These are phyloP conservation scores for Aphelinus certus DNA, from an alignment of 1,140 invertebrate genomes.

Conservation along the genomic window DNA sequence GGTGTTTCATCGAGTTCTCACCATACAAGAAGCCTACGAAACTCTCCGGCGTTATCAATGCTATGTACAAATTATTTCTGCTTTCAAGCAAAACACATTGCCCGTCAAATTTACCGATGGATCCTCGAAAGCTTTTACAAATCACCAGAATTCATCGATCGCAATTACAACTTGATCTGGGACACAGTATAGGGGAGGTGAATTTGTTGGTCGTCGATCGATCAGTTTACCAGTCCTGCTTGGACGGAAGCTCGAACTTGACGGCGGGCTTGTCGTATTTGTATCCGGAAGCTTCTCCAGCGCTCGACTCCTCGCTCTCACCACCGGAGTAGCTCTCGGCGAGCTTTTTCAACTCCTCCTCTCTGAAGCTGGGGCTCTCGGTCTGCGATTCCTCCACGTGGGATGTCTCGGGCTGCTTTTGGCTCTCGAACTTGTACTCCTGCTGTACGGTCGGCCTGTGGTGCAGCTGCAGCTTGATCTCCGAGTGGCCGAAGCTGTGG, in stretches of 20 bases:
- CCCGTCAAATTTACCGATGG: no score
- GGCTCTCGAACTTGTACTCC: background rate
- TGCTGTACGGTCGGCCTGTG: background rate
- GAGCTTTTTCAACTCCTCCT: background rate
- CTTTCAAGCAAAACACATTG: no score
- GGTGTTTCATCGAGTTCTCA: no score
- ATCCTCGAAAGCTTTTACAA: no score
- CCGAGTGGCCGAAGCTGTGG: background rate
- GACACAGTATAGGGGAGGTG: no score
- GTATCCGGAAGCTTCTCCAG: constrained; percentile 7
- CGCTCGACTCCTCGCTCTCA: background rate
- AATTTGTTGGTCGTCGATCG: no score
- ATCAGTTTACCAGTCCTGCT: background rate
- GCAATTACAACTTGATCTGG: no score
- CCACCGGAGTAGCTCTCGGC: background rate
- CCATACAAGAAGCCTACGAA: no score
- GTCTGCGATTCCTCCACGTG: background rate
- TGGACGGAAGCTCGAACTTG: constrained; percentile 24
- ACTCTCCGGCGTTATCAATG: no score
- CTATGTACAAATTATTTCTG: no score
- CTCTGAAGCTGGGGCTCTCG: background rate
- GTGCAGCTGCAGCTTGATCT: background rate
- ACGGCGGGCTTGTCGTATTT: constrained; percentile 19
- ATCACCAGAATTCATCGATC: no score
- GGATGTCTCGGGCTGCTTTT: background rate